phyloP scores from a whole-genome alignment of 2,113 vertebrate species.

The Anhinga anhinga region DNA sequence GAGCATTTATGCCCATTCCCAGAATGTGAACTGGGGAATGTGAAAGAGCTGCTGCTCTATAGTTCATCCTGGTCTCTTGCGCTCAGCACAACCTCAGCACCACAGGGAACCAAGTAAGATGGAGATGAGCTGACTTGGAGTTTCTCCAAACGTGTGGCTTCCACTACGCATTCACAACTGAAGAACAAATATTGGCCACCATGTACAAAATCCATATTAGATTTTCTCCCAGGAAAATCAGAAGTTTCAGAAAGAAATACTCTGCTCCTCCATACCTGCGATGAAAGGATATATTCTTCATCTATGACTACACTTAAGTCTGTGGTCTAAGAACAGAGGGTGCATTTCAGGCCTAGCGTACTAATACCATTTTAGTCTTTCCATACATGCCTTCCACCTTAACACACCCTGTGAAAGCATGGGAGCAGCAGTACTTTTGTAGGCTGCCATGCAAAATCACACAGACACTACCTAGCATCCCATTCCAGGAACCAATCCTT shows the following conservation, averaged over 20 bases:
- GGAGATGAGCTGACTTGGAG: neutral
- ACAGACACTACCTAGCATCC: neutral
- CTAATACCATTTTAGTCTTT: neutral
- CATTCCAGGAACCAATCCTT: neutral
- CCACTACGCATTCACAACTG: neutral
- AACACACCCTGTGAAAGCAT: neutral
- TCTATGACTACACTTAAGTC: no score
- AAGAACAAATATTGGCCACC: neutral
- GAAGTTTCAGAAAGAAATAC: neutral
- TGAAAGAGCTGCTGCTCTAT: neutral
- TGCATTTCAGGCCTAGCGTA: neutral
- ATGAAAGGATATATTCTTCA: neutral
- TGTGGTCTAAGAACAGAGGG: neutral
- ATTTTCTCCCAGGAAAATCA: neutral
- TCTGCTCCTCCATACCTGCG: neutral
- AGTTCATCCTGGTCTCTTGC: neutral
- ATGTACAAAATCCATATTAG: accelerated
- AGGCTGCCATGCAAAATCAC: neutral
- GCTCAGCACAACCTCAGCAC: neutral
- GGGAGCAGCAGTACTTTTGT: neutral
- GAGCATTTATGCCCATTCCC: neutral
- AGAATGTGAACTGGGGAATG: accelerated
- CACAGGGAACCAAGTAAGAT: neutral
- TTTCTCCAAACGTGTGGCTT: neutral
- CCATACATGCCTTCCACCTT: neutral